Evolutionary conservation across 2,797 vertebrate genomes (phyloP), one percentile per base, ranked within the genome.

Genomic region (Sandelia bainsii): DNA sequence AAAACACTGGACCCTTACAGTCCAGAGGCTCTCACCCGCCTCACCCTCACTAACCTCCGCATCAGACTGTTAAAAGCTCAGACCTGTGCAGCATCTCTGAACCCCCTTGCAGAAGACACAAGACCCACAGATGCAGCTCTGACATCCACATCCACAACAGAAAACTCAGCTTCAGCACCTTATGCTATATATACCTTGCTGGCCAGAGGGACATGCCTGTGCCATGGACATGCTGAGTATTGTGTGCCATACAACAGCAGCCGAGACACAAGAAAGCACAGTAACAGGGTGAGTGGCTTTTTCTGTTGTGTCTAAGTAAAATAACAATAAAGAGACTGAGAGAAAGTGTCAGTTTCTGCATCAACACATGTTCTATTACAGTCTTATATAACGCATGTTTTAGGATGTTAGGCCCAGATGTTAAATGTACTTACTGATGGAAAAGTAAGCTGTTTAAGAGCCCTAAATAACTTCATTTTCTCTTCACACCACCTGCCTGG

Each of bases 141-240:
- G 50, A 75, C 49, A 1, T 49, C 53, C 12, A 71, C 51, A 20
- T 39, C 63, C 32, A 60, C 45, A 9, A 11, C 62, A 27, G 68
- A 94, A 71, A 93, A 89, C 9, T 76, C 91, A 34, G 75, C 87
- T 12, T 93, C 93, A 62, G 87, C 92, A 48, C 87, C 94, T 58
- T 97, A 96, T 62, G 95, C 96, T 72, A 92, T 97, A 87, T 97
- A 95, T 72, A 95, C 95, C 77, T 90, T 97, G 75, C 91, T 96
- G 75, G 86, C 96, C 60, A 93, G 93, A 53, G 96, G 96, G 37
- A 96, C 96, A 60, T 97, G 96, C 78, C 93, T 97, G 74, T 97
- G 96, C 72, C 95, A 97, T 0, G 96, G 96, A 5, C 96, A 97
- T 0, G 96, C 96, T 3, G 96, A 97, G 78, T 72, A 93, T 17